These are phyloP conservation scores for Theristicus caerulescens DNA, from an alignment of 2,113 vertebrate genomes.

Conservation along the genomic window DNA sequence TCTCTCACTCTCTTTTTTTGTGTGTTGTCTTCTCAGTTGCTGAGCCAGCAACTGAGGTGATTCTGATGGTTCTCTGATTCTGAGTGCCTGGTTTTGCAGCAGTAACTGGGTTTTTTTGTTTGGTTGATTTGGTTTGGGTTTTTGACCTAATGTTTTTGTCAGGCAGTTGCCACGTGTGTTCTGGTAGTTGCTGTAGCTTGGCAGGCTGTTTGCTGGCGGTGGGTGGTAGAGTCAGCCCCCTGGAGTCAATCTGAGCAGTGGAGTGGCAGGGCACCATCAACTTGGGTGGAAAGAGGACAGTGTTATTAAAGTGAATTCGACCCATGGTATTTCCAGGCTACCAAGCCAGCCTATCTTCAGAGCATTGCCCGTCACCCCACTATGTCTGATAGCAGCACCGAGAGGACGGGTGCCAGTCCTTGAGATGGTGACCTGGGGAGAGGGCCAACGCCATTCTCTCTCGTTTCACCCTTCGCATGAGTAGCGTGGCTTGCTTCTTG, in stretches of 20 bases:
- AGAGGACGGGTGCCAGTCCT: background rate
- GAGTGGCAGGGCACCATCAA: background rate
- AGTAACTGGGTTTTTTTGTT: background rate
- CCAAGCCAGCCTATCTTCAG: background rate
- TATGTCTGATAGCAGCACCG: rapidly evolving
- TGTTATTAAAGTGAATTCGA: background rate
- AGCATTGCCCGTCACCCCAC: background rate
- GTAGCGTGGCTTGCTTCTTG: background rate
- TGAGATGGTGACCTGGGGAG: background rate
- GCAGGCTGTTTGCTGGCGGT: background rate
- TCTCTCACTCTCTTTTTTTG: background rate
- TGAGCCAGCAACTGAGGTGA: background rate
- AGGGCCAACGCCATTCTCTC: background rate
- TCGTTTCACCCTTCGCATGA: background rate
- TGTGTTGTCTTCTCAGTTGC: background rate
- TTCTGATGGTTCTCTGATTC: background rate
- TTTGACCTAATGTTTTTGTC: background rate
- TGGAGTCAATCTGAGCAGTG: background rate
- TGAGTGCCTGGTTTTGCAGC: background rate
- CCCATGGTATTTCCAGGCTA: background rate
- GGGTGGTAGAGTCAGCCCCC: background rate
- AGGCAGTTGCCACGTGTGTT: background rate
- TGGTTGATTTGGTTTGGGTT: background rate
- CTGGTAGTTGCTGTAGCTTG: background rate
- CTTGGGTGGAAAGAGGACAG: background rate